Evolutionary conservation across 2,113 vertebrate species (phyloP).

Genomic region (Oceanites oceanicus): DNA sequence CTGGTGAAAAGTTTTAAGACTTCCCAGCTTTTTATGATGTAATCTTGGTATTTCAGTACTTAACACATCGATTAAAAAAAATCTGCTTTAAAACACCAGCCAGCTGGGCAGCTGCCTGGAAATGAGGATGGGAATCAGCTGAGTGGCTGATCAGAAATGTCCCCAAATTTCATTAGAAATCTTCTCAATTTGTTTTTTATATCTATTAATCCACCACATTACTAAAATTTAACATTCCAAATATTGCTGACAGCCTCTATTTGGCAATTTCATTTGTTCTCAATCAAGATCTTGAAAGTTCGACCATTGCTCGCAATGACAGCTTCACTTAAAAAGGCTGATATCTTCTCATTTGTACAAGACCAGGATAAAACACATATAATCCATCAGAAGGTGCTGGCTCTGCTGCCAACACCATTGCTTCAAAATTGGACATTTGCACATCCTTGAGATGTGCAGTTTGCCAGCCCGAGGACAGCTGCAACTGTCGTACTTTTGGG

Average conservation of each 20-base stretch:
- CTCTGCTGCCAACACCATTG: neutral
- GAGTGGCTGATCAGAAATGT: neutral
- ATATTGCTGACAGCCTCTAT: neutral
- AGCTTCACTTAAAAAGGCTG: neutral
- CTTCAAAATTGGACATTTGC: neutral
- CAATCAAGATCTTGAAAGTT: neutral
- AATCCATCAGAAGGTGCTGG: neutral
- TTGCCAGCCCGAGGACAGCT: neutral
- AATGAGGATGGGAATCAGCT: neutral
- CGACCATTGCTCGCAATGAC: neutral
- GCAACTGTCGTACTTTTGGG: neutral
- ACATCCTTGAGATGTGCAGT: neutral
- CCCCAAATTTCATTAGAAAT: neutral
- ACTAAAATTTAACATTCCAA: neutral
- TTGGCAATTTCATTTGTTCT: neutral
- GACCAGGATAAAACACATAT: neutral
- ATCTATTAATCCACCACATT: neutral
- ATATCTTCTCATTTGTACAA: neutral
- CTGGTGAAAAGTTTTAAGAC: slow-evolving; percentile 8
- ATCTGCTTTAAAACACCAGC: neutral
- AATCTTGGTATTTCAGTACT: neutral
- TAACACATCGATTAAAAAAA: neutral
- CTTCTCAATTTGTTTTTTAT: neutral
- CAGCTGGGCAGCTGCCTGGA: neutral
- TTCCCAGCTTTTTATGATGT: neutral